Conservation (phyloP, 2,113 vertebrate species). For the Arenaria interpres region DNA sequence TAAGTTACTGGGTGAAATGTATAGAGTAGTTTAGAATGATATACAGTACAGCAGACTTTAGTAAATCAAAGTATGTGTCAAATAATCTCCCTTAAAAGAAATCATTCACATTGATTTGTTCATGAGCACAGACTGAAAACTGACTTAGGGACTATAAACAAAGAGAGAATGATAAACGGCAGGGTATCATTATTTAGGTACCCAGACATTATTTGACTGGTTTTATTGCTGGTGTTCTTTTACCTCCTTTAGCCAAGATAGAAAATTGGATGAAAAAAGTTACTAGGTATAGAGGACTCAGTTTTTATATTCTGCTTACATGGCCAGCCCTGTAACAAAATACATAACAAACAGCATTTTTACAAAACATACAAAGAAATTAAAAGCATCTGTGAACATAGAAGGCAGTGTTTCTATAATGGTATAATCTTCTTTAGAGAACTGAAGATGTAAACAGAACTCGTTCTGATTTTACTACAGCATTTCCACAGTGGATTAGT, state of each 20-base stretch:
- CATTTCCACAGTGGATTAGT: not conserved
- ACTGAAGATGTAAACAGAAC: not conserved
- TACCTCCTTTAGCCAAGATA: not conserved
- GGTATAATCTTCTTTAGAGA: not conserved
- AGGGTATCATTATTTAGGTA: not conserved
- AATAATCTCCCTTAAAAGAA: constrained; percentile 49
- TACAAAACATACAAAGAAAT: not conserved
- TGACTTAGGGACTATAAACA: constrained; percentile 5
- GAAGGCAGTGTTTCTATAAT: not conserved
- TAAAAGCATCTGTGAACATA: not conserved
- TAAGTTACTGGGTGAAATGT: constrained; percentile 11
- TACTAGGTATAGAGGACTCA: not conserved
- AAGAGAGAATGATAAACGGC: not conserved
- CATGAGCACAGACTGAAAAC: not conserved
- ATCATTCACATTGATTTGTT: constrained; percentile 43
- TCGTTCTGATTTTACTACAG: not conserved
- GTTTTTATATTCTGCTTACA: not conserved
- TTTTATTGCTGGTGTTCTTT: not conserved
- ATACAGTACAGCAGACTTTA: not conserved
- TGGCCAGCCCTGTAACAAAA: not conserved
- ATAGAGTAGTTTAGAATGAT: not conserved
- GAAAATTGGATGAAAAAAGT: not conserved
- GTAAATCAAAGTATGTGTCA: constrained; percentile 5
- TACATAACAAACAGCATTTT: not conserved
- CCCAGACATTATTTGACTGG: not conserved